Evolutionary conservation across 2,888 invertebrate species (phyloP), one percentile per base, ranked within the genome.

Genomic region (Scaptomyza flava): DNA sequence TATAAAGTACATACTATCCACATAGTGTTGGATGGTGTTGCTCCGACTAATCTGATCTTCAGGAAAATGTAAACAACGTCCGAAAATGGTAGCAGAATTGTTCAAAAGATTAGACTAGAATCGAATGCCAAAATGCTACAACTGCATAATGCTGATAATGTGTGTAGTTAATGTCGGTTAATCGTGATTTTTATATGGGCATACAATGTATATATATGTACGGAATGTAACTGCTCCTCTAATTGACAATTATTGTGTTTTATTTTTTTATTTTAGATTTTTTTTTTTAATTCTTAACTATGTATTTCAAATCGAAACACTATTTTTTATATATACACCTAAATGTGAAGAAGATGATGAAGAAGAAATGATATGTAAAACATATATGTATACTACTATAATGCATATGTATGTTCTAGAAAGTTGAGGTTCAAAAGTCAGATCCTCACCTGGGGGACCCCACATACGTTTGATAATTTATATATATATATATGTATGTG

Each of bases 301-400:
- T 67, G 57, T 72, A 79, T 66, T 72, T 77, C 48, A 77, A 73
- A 70, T 54, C 50, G 58, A 79, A 63, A 64, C 45, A 62, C 84
- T 84, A 87, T 84, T 81, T 17, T 81, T 81, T 81, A 81, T 81
- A 78, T 73, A 70, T 67, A 86, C 65, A 76, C 63, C 50, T 34
- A 72, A 66, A 69, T 60, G 65, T 38, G 30, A 63, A 12, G 38
- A n/a, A 23, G 34, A 23, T 47, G 7, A 31, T 23, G 43, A 27
- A 8, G 14, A 51, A n/a, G 12, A 46, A 30, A 42, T 23, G 30
- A 41, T 60, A 38, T 69, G 61, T 34, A 50, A 50, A 3, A 50
- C 33, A 34, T 34, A 34, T 34, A 34, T 34, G 20, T 34, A n/a
- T 45, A 12, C 6, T 36, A 36, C 6, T n/a, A 27, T n/a, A 38